Evolutionary conservation across 2,888 invertebrate species (phyloP).

Genomic region (Trichacis sp.): DNA sequence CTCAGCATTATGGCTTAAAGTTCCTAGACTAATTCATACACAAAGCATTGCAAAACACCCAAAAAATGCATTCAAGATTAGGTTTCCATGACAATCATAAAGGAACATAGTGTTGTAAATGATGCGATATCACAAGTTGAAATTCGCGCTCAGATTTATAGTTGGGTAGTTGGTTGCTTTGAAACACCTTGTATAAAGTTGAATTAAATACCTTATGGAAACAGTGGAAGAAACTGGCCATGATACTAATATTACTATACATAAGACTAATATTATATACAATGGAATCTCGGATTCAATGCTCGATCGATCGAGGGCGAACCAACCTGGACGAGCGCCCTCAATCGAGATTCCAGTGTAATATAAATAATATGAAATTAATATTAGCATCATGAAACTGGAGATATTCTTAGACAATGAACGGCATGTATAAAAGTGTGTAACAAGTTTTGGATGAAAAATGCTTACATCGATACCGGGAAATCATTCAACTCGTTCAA

Average conservation of each 20-base stretch:
- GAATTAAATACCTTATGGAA: constrained; percentile 17
- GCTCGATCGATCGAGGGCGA: too few species aligned
- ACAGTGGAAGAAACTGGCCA: constrained; percentile 30
- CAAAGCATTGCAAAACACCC: background rate
- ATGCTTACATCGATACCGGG: background rate
- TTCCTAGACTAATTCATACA: background rate
- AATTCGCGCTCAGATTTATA: too few species aligned
- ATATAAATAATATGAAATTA: too few species aligned
- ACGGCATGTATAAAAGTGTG: constrained; percentile 18
- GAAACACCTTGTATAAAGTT: constrained; percentile 6
- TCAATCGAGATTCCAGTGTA: too few species aligned
- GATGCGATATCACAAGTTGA: too few species aligned
- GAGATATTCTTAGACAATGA: constrained; percentile 11
- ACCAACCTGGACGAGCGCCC: too few species aligned
- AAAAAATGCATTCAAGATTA: background rate
- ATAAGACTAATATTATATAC: too few species aligned
- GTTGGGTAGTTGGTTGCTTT: constrained; percentile 2
- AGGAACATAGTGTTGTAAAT: too few species aligned
- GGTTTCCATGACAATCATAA: too few species aligned
- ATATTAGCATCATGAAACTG: too few species aligned
- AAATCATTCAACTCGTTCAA: background rate
- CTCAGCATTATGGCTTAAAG: constrained; percentile 4
- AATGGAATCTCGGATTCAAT: too few species aligned
- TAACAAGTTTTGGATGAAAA: constrained; percentile 8
- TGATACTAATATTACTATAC: too few species aligned